A percentile compares a stretch with the other conserved stretches of the same genome.
These are phyloP conservation scores for Varanus komodoensis DNA, from an alignment of 2,113 vertebrate genomes.

Conservation along the genomic window DNA sequence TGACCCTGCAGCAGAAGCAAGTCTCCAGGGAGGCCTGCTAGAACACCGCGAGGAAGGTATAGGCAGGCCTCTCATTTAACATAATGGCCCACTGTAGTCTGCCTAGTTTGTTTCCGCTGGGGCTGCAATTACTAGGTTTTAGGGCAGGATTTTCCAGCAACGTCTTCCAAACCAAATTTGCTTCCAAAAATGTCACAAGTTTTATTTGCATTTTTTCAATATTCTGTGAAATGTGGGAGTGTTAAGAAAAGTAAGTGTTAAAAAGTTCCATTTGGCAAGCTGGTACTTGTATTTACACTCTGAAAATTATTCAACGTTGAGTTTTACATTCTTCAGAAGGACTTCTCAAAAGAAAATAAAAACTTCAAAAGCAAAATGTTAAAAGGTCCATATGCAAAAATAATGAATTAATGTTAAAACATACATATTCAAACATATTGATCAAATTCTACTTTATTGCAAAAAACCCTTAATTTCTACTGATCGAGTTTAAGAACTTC, in stretches of 20 bases:
- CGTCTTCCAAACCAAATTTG: background rate
- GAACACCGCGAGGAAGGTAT: background rate
- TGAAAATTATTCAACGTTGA: background rate
- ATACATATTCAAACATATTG: too few relatives aligned
- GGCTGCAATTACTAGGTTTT: background rate
- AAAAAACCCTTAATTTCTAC: background rate
- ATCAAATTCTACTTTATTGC: too few relatives aligned
- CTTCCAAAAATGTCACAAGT: background rate
- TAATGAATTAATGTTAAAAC: too few relatives aligned
- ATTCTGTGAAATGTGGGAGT: background rate
- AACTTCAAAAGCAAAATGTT: background rate
- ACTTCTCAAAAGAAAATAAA: background rate
- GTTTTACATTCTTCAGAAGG: background rate
- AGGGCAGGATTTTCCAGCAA: background rate
- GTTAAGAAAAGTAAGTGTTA: background rate
- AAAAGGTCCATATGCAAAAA: background rate
- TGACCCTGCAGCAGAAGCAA: background rate
- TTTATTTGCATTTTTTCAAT: background rate
- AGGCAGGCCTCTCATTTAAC: background rate
- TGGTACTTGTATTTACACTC: background rate
- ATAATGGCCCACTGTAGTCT: background rate
- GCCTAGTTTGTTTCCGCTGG: background rate
- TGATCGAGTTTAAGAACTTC: background rate
- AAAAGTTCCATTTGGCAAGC: background rate
- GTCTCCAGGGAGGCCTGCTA: background rate